Evolutionary conservation across 2,888 invertebrate genomes (phyloP), one percentile per base, ranked within the genome.

Genomic region (Synanthedon vespiformis): DNA sequence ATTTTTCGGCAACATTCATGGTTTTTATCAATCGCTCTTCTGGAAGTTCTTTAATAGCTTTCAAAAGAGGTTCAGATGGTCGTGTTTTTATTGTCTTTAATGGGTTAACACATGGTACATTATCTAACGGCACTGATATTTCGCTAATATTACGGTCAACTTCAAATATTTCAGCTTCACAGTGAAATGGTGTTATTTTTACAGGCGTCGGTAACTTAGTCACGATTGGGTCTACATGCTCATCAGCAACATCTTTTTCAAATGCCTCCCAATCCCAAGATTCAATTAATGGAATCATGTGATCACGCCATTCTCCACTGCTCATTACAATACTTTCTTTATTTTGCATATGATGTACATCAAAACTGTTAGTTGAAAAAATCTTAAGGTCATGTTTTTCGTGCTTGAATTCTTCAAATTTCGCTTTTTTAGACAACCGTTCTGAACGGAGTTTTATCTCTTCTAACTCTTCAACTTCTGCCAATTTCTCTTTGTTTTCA

Each of bases 401-500:
- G 58, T 79, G 73, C 66, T 62, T 77, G 22, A 64, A 68, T 67
- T 77, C 75, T 60, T 82, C 83, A 52, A 86, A 63, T 67, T 85
- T 83, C 12, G 82, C 81, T 68, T 82, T 86, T 58, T 82, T 85
- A 40, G 80, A 70, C 54, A 72, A 64, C 34, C 84, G 69, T 49
- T 74, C 82, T 58, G 75, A 70, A 48, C 83, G 83, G 61, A 77
- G 72, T 62, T 84, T 88, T 61, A 88, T 77, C 72, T 90, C 90
- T 68, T 92, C 90, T 55, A 88, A 68, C 57, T 89, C 88, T 63
- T 87, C 77, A 14, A 88, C 88, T 65, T 93, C 93, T 2, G 91
- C 93, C 41, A 90, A 83, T 59, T 86, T 89, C 70, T 93, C 93
- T 73, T 93, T 94, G 52, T 92, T 93, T 78, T 94, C 94, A 73